Evolutionary conservation across 1,140 invertebrate species (phyloP).

Genomic region (Lithobius niger): DNA sequence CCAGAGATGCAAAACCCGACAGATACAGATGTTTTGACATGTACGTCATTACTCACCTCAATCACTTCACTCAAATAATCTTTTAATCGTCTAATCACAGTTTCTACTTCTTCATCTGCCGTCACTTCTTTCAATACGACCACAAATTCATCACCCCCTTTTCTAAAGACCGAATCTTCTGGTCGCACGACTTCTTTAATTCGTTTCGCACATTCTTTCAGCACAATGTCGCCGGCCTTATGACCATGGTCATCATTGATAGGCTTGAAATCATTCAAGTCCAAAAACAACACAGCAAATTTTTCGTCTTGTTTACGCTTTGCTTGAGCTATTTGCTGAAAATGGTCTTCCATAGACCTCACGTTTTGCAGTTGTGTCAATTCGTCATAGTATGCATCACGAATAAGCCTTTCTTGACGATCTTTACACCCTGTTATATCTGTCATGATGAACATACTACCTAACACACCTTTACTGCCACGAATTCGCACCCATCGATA

Average conservation of each 20-base stretch:
- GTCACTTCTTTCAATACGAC: neutral
- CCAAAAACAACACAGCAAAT: constrained; percentile 14
- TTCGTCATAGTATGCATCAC: no score
- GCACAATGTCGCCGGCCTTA: constrained; percentile 15
- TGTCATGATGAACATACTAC: no score
- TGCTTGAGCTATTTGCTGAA: neutral
- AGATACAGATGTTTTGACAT: no score
- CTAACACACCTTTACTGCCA: no score
- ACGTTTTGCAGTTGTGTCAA: no score
- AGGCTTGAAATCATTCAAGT: constrained; percentile 20
- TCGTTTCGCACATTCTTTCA: neutral
- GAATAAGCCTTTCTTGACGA: no score
- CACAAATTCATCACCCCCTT: constrained; percentile 17
- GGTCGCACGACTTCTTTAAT: constrained; percentile 5
- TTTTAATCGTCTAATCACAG: no score
- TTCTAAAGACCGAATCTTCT: constrained; percentile 3
- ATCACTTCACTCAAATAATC: no score
- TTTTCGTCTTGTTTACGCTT: neutral
- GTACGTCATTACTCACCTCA: no score
- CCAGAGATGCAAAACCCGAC: no score
- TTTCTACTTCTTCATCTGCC: neutral
- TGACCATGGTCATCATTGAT: constrained; percentile 20
- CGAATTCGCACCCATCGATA: no score
- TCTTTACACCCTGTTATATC: no score
- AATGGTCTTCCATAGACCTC: neutral